These are phyloP conservation scores for Teleogryllus oceanicus DNA, from an alignment of 2,888 invertebrate species.

Conservation along the genomic window DNA sequence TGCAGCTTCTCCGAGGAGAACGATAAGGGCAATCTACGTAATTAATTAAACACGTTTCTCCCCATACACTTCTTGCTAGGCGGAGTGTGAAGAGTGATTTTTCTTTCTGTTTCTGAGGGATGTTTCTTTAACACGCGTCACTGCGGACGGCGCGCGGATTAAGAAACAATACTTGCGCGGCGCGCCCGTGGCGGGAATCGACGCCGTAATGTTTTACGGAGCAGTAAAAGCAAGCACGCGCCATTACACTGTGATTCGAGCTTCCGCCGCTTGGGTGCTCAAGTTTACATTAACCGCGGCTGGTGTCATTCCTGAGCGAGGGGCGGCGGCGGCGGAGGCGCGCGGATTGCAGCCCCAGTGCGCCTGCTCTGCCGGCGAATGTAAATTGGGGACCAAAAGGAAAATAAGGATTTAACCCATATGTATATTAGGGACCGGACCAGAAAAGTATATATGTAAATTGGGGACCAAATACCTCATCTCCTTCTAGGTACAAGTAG, in stretches of 20 bases:
- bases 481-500: too few relatives aligned
- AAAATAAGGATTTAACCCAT: too few relatives aligned
- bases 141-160: neutral
- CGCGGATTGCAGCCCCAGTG: too few relatives aligned
- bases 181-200: neutral
- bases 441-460: too few relatives aligned
- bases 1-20: neutral
- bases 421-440: too few relatives aligned
- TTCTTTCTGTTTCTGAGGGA: neutral
- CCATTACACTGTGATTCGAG: slow-evolving; percentile 9
- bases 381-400: too few relatives aligned
- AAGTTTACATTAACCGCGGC: neutral
- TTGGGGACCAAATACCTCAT: too few relatives aligned
- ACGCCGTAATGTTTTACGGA: slow-evolving; percentile 7
- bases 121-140: neutral
- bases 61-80: neutral
- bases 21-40: neutral
- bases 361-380: too few relatives aligned
- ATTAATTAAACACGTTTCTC: neutral
- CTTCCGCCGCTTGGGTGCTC: slow-evolving; percentile 1
- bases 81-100: neutral
- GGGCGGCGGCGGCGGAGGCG: neutral
- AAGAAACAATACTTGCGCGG: slow-evolving; percentile 1
- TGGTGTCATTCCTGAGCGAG: neutral
- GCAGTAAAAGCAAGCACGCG: neutral